Evolutionary conservation across 2,113 vertebrate genomes (phyloP), one percentile per base, ranked within the genome.

Genomic region (Prunella himalayana): DNA sequence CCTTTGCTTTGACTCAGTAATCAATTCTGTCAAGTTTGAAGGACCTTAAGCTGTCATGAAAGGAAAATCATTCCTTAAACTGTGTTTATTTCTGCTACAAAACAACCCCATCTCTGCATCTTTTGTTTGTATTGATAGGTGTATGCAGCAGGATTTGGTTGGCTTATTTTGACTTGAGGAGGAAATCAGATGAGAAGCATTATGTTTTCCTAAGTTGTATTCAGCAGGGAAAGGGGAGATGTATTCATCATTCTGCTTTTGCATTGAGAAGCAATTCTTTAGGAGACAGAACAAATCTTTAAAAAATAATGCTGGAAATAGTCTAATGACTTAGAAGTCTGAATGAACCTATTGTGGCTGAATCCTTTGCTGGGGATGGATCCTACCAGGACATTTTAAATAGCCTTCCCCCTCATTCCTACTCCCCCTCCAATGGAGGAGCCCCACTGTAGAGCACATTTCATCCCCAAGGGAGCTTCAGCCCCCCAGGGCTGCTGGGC

Each of bases 121-220:
- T 78, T 79, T 89, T 86, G 63, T 65, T 64, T 76, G 64, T 83
- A 69, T 50, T 59, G 86, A 78, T 88, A 79, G 94, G 92, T 90
- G 91, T 90, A 64, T 94, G 49, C 64, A 65, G 30, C 88, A 83
- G 86, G 94, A 61, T 86, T 92, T 82, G 71, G 57, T 94, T 83
- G 82, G 82, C 90, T 96, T 96, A 88, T 96, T 96, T 96, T 92
- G 92, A 86, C 92, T 91, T 60, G 61, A 57, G 83, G 71, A 88
- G 65, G 76, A 95, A 96, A 83, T 68, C 57, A 66, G 88, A 86
- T 78, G 88, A 94, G 90, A 94, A 75, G 60, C 44, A 45, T 88
- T 92, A 88, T 57, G 69, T 86, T 94, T 83, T 79, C 83, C 82
- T 35, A 85, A 91, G 86, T 87, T 95, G 84, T 81, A 86, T 92